These are phyloP conservation scores for Phrynocephalus versicolor DNA, from an alignment of 2,113 vertebrate genomes.

Conservation along the genomic window DNA sequence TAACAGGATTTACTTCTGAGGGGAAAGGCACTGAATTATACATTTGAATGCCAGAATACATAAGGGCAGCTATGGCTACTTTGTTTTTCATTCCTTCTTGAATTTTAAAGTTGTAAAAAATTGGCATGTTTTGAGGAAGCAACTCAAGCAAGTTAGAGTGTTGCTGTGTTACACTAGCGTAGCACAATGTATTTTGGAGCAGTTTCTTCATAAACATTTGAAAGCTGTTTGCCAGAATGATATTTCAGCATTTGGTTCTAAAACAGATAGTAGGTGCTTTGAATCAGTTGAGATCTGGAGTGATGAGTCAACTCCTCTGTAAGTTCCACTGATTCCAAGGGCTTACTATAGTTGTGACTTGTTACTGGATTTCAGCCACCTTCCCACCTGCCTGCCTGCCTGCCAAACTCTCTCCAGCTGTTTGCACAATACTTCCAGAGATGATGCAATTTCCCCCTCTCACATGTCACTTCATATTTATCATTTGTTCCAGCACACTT, in stretches of 20 bases:
- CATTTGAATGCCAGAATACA: neutral
- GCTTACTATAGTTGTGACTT: too few relatives aligned
- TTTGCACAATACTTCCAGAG: neutral
- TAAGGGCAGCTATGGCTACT: neutral
- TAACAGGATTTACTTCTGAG: too few relatives aligned
- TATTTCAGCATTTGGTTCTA: too few relatives aligned
- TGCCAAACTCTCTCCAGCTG: neutral
- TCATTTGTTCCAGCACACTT: conserved; percentile 25
- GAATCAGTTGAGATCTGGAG: too few relatives aligned
- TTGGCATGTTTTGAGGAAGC: too few relatives aligned
- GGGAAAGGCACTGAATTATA: too few relatives aligned
- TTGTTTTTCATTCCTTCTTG: neutral
- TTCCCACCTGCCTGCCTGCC: neutral
- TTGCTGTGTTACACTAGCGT: neutral
- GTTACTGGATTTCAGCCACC: too few relatives aligned
- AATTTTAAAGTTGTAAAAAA: neutral
- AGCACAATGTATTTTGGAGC: too few relatives aligned
- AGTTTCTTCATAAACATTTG: neutral
- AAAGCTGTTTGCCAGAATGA: too few relatives aligned
- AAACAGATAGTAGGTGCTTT: too few relatives aligned
- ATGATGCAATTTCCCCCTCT: neutral
- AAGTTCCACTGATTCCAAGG: too few relatives aligned
- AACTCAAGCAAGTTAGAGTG: neutral
- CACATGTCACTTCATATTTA: conserved; percentile 40
- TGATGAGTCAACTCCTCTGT: too few relatives aligned